Evolutionary conservation across 2,888 invertebrate genomes (phyloP).

Genomic region (Aleiodes alternator): DNA sequence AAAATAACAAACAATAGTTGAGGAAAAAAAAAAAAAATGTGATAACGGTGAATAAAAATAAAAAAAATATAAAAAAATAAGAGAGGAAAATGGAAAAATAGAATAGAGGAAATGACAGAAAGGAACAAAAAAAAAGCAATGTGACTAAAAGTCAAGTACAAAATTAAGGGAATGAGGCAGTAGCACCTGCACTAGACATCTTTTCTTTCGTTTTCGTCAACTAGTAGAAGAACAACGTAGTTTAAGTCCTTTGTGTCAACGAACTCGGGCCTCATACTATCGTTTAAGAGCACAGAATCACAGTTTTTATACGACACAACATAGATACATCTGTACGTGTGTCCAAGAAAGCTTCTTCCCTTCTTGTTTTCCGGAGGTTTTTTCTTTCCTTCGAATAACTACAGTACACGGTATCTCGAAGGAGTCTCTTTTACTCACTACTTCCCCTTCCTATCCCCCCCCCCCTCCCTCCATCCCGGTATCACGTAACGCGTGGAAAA

Average conservation of each 20-base stretch:
- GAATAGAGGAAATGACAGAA: not conserved
- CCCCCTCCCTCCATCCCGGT: not conserved
- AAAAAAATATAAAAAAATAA: not conserved
- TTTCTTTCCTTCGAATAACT: slow-evolving; percentile 25
- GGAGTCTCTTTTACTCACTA: not conserved
- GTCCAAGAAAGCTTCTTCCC: not conserved
- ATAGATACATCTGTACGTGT: not conserved
- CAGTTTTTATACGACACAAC: slow-evolving; percentile 19
- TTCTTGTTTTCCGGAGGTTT: not conserved
- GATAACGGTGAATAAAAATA: not conserved
- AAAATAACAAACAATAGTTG: not conserved
- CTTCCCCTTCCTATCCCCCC: no score
- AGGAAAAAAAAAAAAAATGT: slow-evolving; percentile 13
- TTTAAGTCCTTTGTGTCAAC: slow-evolving; percentile 23
- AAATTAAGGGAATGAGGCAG: slow-evolving; percentile 31
- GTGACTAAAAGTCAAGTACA: slow-evolving; percentile 15
- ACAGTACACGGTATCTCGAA: slow-evolving; percentile 9
- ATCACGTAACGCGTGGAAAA: slow-evolving; percentile 31
- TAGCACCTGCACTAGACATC: slow-evolving; percentile 30
- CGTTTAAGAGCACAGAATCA: slow-evolving; percentile 24
- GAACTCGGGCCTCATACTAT: slow-evolving; percentile 31
- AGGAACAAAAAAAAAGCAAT: not conserved
- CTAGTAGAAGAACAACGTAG: slow-evolving; percentile 20
- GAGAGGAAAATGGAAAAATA: not conserved
- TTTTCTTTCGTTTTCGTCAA: slow-evolving; percentile 9